Conservation (phyloP, 2,113 vertebrate genomes). For the Bos javanicus region DNA sequence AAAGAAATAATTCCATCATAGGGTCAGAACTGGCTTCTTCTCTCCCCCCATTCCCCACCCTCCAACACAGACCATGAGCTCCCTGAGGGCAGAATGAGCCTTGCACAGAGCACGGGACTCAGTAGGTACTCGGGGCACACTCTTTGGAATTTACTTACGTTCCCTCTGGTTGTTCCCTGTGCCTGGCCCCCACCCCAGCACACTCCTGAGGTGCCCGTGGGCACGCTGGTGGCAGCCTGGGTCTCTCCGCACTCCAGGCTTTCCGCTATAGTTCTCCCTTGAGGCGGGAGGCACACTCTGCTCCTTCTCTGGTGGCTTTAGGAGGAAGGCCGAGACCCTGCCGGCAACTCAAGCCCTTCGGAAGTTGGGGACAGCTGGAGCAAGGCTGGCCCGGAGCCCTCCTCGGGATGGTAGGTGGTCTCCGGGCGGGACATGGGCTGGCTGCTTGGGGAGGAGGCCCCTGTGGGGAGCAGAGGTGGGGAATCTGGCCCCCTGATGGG, state of each 20-base stretch:
- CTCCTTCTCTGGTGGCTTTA: background rate
- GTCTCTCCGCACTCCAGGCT: background rate
- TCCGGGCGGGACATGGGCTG: fast-evolving
- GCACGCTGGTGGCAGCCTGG: background rate
- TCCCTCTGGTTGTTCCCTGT: background rate
- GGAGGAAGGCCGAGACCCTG: conserved; percentile 43
- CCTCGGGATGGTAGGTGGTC: conserved; percentile 41
- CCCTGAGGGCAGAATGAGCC: background rate
- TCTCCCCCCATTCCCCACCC: background rate
- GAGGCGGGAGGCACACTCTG: background rate
- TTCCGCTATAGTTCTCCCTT: background rate
- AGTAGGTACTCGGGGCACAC: background rate
- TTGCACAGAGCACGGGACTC: background rate
- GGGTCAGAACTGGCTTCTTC: background rate
- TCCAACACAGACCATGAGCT: background rate
- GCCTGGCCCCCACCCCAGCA: background rate
- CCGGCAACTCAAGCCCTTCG: fast-evolving
- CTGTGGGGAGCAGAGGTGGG: background rate
- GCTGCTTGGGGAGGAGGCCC: background rate
- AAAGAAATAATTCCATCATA: background rate
- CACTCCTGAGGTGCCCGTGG: background rate
- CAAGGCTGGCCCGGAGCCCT: fast-evolving
- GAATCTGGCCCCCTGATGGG: background rate
- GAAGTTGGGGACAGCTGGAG: background rate
- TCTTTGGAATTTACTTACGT: background rate